phyloP scores from a whole-genome alignment of 2,797 vertebrate species.

The Sebastes minor region DNA sequence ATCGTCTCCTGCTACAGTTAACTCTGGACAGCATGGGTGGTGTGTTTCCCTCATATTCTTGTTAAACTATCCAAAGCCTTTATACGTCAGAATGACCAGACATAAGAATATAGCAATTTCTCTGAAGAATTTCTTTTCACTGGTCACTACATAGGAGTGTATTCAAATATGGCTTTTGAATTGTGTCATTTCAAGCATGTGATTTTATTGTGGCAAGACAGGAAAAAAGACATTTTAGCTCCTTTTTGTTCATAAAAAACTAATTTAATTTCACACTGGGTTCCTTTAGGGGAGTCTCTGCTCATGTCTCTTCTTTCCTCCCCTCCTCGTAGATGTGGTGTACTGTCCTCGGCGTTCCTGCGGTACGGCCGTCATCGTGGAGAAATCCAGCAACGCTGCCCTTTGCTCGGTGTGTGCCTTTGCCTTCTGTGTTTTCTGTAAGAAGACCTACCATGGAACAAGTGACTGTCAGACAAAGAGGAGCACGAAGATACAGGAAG shows the following conservation, averaged over 20 bases:
- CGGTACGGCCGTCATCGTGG: constrained; percentile 83
- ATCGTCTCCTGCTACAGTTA: constrained; percentile 89
- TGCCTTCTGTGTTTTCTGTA: constrained; percentile 89
- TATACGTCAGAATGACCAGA: neutral
- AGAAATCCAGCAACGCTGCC: constrained; percentile 82
- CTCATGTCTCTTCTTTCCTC: neutral
- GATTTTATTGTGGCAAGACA: neutral
- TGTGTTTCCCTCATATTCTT: constrained; percentile 6
- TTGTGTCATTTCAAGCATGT: neutral
- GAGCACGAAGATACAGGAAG: accelerated
- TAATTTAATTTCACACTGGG: neutral
- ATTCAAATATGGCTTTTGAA: neutral
- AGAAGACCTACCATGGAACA: constrained; percentile 86
- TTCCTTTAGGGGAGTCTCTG: neutral
- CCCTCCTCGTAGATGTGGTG: constrained; percentile 74
- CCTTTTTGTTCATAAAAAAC: neutral
- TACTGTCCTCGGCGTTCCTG: constrained; percentile 88
- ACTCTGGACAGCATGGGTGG: constrained; percentile 89
- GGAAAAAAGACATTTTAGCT: neutral
- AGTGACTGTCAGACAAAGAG: constrained; percentile 64
- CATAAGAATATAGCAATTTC: neutral
- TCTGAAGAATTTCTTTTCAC: neutral
- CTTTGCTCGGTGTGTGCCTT: constrained; percentile 87
- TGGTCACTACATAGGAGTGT: neutral
- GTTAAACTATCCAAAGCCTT: neutral